Conservation (phyloP, 2,888 invertebrate genomes). For the Ypsolopha sequella region DNA sequence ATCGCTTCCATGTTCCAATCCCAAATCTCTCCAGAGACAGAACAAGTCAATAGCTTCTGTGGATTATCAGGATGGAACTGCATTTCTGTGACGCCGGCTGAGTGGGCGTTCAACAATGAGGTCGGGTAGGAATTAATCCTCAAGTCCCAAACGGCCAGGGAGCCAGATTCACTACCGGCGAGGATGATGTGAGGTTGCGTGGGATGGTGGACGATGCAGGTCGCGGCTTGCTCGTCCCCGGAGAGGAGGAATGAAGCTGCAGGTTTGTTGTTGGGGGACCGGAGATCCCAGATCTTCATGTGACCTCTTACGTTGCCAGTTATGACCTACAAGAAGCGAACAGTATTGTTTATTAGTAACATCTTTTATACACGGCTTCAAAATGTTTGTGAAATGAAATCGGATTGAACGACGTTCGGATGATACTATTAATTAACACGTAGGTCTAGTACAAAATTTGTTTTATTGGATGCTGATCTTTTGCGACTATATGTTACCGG, state of each 20-base stretch:
- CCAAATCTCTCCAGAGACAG: constrained; percentile 87
- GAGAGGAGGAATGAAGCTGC: constrained; percentile 79
- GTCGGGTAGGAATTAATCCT: constrained; percentile 86
- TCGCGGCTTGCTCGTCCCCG: constrained; percentile 80
- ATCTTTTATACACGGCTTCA: not conserved
- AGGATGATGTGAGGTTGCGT: constrained; percentile 87
- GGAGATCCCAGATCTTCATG: constrained; percentile 90
- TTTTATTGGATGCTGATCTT: too few species aligned
- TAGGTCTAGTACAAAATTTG: too few species aligned
- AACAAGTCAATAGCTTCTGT: constrained; percentile 86
- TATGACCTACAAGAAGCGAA: constrained; percentile 69
- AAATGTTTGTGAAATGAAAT: not conserved
- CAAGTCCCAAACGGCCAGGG: constrained; percentile 91
- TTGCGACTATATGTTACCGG: too few species aligned
- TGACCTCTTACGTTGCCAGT: constrained; percentile 91
- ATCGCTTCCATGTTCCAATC: constrained; percentile 83
- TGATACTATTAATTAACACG: too few species aligned
- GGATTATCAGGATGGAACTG: constrained; percentile 89
- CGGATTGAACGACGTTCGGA: too few species aligned
- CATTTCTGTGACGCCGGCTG: constrained; percentile 84
- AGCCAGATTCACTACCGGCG: constrained; percentile 89
- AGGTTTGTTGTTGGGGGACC: constrained; percentile 74
- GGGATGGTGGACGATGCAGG: constrained; percentile 85
- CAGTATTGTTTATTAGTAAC: too few species aligned
- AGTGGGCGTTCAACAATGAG: constrained; percentile 83